Base-by-base conservation (phyloP, 2,888 invertebrate species). In the Neocrepidodera transversa region DNA sequence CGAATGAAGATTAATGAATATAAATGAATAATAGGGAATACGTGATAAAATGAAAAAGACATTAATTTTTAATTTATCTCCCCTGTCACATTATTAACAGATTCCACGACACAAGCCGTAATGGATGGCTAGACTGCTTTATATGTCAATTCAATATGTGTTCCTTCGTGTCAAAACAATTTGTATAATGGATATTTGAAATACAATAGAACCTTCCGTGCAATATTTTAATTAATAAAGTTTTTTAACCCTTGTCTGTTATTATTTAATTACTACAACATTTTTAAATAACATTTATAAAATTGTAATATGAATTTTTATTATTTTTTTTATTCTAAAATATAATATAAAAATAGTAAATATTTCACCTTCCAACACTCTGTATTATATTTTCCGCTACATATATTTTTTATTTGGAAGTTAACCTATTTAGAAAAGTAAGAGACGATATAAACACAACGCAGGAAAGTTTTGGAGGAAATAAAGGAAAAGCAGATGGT, bases 1-100 rank as follows among this genome's bases (percentile, higher is more conserved):
- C 48, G 58, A 58, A 53, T 53, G 47, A 58, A 58, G 58, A 58
- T 58, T 48, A 52, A 58, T 58, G 58, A 52, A 42, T 53, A 53
- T 48, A 58, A 58, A 58, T 58, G 58, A 58, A 58, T 58, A 58
- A 58, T 53, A 58, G 58, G 48, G 17, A 48, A 53, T 48, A 48
- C 58, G 58, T 58, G 58, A 48, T 53, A 43, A 58, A 53, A 52
- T 48, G 48, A 40, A 35, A 47, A 23, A 53, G 42, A 47, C 52
- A 40, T 58, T 49, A 40, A 45, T 58, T 58, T 53, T 58, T 58
- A 53, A 58, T 58, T 58, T 40, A 58, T 58, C 42, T 47, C n/a
- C 23, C 40, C 8, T 48, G 58, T 53, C 58, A 53, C 48, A 58
- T 58, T 53, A 58, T 53, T 58, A 30, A 40, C 11, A 53, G 52